Base-by-base conservation (phyloP, 2,113 vertebrate species). In the Hippolais icterina region DNA sequence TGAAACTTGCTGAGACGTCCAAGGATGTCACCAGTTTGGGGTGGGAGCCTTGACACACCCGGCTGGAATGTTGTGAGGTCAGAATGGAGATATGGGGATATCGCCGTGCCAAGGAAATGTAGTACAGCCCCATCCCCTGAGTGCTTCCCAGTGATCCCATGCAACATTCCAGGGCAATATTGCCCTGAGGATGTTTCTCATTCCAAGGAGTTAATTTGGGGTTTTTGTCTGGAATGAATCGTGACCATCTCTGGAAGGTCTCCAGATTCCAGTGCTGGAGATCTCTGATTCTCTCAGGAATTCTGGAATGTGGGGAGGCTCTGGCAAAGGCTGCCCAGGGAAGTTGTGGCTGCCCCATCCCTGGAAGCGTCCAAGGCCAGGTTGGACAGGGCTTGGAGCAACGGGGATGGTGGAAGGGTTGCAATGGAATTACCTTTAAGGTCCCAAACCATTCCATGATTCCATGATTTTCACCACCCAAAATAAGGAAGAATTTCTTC, bases 151-250 rank as follows among this genome's bases (percentile, higher is more conserved):
- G 29, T 17, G 37, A 52, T 42, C 75, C 75, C 37, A 28, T 10
- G 23, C 11, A 42, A n/a, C 23, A 52, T 42, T 42, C 29, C 75
- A n/a, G 9, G 25, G 31, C 29, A 60, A 35, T 23, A n/a, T 6
- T 54, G 41, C 15, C 2, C 0, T 29, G 31, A 25, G 1, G 2
- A 10, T 10, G 6, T 27, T 37, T 19, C 44, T 42, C 15, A 17
- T 27, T 15, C 44, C n/a, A 9, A 6, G 20, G 29, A 76, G 29
- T 28, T 33, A 27, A 80, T 74, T 29, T 41, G 41, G 7, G 33
- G 44, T 17, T 13, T 66, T 63, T 39, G 25, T 22, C 85, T 83
- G 0, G 72, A 94, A 47, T 76, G 79, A 91, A 76, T 77, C 13
- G 42, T 52, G 5, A 94, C 23, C 5, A 54, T 83, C 64, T 90